Conservation (phyloP, 1,140 invertebrate genomes). For the Drosophila biarmipes region DNA sequence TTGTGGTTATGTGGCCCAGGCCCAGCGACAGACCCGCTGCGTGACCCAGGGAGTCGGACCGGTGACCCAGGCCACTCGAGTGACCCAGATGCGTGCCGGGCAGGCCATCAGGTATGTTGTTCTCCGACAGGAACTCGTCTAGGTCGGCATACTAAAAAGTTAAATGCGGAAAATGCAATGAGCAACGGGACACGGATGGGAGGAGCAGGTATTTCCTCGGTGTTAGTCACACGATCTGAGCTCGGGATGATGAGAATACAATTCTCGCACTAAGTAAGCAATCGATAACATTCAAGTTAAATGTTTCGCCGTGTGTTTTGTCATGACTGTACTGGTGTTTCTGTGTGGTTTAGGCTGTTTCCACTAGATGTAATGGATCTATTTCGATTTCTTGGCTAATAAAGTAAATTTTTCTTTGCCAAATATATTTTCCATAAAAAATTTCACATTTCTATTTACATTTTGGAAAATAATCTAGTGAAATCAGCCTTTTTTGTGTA, state of each 20-base stretch:
- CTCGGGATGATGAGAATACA: constrained; percentile 70
- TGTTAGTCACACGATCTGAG: constrained; percentile 49
- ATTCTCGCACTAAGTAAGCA: constrained; percentile 77
- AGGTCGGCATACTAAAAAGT: constrained; percentile 93
- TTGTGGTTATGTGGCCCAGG: constrained; percentile 87
- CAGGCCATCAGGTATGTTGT: constrained; percentile 93
- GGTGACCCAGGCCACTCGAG: constrained; percentile 82
- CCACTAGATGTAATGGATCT: neutral
- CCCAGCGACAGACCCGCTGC: constrained; percentile 86
- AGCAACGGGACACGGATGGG: constrained; percentile 11
- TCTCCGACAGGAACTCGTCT: constrained; percentile 97
- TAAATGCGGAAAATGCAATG: constrained; percentile 74
- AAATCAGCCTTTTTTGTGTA: constrained; percentile 1
- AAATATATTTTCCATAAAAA: neutral
- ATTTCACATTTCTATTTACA: neutral
- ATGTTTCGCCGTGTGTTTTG: constrained; percentile 28
- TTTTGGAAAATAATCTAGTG: neutral
- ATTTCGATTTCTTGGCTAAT: neutral
- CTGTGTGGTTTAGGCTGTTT: constrained; percentile 9
- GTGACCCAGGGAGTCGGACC: constrained; percentile 85
- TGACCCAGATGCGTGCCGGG: constrained; percentile 87
- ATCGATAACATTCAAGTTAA: constrained; percentile 58
- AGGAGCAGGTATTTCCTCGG: constrained; percentile 11
- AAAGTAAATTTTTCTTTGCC: no score
- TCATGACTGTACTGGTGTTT: constrained; percentile 45